These are phyloP conservation scores for Cynodonichthys magdalenae DNA, from an alignment of 2,797 vertebrate genomes.

Conservation along the genomic window DNA sequence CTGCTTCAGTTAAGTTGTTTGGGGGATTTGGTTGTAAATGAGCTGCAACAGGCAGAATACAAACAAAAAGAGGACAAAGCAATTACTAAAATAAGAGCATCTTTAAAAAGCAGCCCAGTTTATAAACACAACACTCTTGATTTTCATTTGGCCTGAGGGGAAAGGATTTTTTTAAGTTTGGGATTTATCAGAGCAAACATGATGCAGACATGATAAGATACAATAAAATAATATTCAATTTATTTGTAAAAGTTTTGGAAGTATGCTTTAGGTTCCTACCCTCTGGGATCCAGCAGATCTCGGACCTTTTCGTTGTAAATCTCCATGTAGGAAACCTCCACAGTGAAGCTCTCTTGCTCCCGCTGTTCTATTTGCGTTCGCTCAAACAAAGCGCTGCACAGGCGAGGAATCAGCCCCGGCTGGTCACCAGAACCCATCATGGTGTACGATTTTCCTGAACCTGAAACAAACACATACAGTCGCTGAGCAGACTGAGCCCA, in stretches of 20 bases:
- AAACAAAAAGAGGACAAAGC: no score
- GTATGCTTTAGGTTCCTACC: constrained; percentile 68
- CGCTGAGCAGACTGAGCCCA: background rate
- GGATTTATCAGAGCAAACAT: rapidly evolving
- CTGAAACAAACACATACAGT: constrained; percentile 60
- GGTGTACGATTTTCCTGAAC: constrained; percentile 94
- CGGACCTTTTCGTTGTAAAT: constrained; percentile 98
- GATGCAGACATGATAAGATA: background rate
- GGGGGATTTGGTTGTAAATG: no score
- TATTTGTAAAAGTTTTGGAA: background rate
- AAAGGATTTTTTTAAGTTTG: no score
- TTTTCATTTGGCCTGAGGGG: no score
- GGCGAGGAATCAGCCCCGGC: constrained; percentile 89
- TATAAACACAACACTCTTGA: no score
- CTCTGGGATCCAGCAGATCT: constrained; percentile 96
- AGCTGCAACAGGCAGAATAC: no score
- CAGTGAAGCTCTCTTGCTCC: constrained; percentile 90
- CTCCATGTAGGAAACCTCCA: constrained; percentile 98
- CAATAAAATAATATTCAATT: background rate
- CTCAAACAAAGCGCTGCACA: constrained; percentile 91
- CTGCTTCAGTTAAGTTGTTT: no score
- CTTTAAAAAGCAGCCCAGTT: no score
- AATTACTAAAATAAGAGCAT: no score
- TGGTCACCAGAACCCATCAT: constrained; percentile 95
- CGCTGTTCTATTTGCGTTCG: constrained; percentile 81